Evolutionary conservation across 2,888 invertebrate genomes (phyloP), one percentile per base, ranked within the genome.

Genomic region (Phrixothrix hirtus): DNA sequence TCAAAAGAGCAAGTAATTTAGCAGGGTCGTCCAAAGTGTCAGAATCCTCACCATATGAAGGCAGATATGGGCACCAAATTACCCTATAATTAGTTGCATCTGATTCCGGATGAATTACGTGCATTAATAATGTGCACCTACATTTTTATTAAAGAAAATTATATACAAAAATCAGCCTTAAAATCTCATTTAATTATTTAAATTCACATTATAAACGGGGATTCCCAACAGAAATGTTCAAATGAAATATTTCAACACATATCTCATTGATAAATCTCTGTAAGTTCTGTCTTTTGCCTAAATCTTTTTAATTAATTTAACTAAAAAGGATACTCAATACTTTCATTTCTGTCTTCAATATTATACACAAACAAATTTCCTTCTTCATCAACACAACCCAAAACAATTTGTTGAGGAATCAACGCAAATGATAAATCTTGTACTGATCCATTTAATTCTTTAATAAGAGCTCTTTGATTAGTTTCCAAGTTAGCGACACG

Each of bases 41-140:
- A 2, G 72, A 55, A 34, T 76, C 72, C 49, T 75, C 76, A 3
- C 83, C 85, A 55, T 83, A 84, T 48, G 82, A 83, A 0, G 92
- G 91, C 53, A 94, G 86, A 78, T 87, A 95, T 0, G 95, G 94
- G 71, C 96, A 96, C 96, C 96, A 96, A 65, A 94, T 89, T 31
- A 95, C 86, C 60, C 73, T 62, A 43, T 68, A 75, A 59, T 72
- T 75, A 4, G 60, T 61, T 16, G 63, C 27, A 30, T 12, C 45
- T 21, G 41, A 46, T 12, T 29, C 73, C 16, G 77, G 75, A 50
- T 83, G 80, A 25, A 77, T 78, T 3, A 87, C 79, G 69, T 86
- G 84, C 9, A 85, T 78, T 47, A 86, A 65, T 37, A 84, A 72
- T 30, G 77, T 81, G 64, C 81, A 83, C 51, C 83, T 83, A 59